Evolutionary conservation across 2,797 vertebrate genomes (phyloP).

Genomic region (Phalanger gymnotis): DNA sequence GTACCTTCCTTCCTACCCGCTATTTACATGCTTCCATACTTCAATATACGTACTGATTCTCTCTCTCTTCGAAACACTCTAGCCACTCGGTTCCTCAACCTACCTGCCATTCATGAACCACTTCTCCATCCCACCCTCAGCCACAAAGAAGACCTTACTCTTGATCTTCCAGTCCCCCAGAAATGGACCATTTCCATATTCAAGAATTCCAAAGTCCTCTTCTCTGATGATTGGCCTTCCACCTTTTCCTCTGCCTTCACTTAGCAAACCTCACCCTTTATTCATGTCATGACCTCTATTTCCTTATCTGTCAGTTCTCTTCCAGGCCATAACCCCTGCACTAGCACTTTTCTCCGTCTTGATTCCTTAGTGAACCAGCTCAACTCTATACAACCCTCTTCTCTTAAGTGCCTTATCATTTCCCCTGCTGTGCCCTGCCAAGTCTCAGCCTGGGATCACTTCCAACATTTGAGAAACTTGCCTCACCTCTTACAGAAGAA

Average conservation of each 20-base stretch:
- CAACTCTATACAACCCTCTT: too few species aligned
- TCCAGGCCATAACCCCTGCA: neutral
- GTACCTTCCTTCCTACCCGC: neutral
- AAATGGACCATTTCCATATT: neutral
- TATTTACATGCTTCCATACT: neutral
- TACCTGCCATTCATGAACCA: neutral
- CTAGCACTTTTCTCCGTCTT: neutral
- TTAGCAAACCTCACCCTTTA: neutral
- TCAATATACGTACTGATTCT: neutral
- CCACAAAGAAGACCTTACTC: neutral
- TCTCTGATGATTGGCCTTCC: neutral
- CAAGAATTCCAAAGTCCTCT: neutral
- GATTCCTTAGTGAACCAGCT: neutral
- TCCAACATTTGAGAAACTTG: too few species aligned
- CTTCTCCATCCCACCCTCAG: neutral
- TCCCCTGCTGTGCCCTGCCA: too few species aligned
- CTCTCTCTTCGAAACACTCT: neutral
- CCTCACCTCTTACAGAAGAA: too few species aligned
- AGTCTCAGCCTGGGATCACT: too few species aligned
- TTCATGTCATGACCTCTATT: neutral
- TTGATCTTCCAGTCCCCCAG: neutral
- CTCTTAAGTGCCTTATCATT: too few species aligned
- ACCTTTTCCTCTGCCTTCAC: neutral
- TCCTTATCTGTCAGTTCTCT: neutral
- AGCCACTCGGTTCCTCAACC: neutral